phyloP scores from a whole-genome alignment of 2,888 invertebrate species.

The Sphaerophoria taeniata region DNA sequence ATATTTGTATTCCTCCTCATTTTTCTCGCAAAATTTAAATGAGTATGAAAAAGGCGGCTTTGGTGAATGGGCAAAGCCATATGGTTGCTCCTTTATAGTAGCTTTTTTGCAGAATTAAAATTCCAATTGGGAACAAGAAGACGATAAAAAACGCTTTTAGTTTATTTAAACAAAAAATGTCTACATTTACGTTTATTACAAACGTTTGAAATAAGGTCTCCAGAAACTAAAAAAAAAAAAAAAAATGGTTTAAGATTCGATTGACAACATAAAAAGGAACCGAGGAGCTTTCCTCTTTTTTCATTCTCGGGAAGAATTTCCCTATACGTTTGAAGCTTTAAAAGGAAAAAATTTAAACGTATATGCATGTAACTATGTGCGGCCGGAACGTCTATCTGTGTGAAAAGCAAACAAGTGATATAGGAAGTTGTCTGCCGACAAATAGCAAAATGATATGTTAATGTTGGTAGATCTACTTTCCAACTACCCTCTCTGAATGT shows the following conservation, averaged over 20 bases:
- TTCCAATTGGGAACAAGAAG: too few species aligned
- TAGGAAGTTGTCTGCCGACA: conserved; percentile 74
- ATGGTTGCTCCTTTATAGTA: conserved; percentile 44
- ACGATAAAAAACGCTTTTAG: too few species aligned
- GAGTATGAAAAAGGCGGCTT: too few species aligned
- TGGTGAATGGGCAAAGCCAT: too few species aligned
- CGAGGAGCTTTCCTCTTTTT: conserved; percentile 40
- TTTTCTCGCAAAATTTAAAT: too few species aligned
- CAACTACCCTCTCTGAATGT: conserved; percentile 22
- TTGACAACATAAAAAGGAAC: conserved; percentile 41
- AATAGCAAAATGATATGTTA: conserved; percentile 74
- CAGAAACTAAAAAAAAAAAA: too few species aligned
- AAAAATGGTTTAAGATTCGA: conserved; percentile 14
- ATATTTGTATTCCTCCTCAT: too few species aligned
- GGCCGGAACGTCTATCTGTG: conserved; percentile 41
- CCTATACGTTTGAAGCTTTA: conserved; percentile 9
- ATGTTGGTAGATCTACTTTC: conserved; percentile 71
- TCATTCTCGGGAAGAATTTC: not conserved
- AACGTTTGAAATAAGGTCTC: too few species aligned
- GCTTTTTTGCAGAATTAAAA: conserved; percentile 46
- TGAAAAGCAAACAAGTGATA: conserved; percentile 74
- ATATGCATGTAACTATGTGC: not conserved
- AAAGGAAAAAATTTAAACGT: conserved; percentile 70
- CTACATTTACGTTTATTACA: too few species aligned
- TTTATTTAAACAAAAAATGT: too few species aligned